Base-by-base conservation (phyloP, 2,113 vertebrate genomes). In the Cebus imitator region DNA sequence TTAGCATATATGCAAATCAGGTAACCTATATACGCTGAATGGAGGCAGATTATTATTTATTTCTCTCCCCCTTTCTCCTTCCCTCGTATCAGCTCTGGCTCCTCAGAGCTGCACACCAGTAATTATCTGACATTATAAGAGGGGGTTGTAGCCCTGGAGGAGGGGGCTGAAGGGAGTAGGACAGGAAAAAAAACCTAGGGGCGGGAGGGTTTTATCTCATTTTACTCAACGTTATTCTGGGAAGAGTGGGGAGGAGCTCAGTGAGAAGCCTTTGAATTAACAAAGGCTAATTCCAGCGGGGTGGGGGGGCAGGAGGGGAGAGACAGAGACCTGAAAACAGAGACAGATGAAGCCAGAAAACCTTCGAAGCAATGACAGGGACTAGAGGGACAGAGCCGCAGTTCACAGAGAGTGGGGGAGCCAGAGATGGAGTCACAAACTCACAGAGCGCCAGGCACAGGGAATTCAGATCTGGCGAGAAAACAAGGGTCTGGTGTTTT, bases 1-100 rank as follows among this genome's bases (percentile, higher is more conserved):
- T 99, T 99, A 99, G 98, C 99, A 99, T 99, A 99, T 99, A 99
- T 99, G 99, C 99, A 99, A 99, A 99, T 98, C 72, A 92, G 97
- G 97, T 95, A 98, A 98, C 97, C 98, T 97, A 95, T 98, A 96
- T 96, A 97, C 48, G 32, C 97, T 98, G 97, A 96, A 45, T 93
- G 96, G 97, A 98, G 95, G 90, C 80, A 97, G 96, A 97, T 98
- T 97, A 96, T 98, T 97, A 97, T 98, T 98, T 98, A 97, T 97
- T 97, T 97, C 92, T 94, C 94, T 84, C 90, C 92, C 95, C 81
- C 70, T 64, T 57, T 76, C 91, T 87, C 90, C 64, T 94, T 97
- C 83, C 16, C 95, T 64, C n/a, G 25, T 66, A 95, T 96, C 92
- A 89, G 96, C 81, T 94, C 95, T 23, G 80, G 89, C 50, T 97